These are phyloP conservation scores for Chionodraco myersi DNA, from an alignment of 2,113 vertebrate genomes.

Conservation along the genomic window DNA sequence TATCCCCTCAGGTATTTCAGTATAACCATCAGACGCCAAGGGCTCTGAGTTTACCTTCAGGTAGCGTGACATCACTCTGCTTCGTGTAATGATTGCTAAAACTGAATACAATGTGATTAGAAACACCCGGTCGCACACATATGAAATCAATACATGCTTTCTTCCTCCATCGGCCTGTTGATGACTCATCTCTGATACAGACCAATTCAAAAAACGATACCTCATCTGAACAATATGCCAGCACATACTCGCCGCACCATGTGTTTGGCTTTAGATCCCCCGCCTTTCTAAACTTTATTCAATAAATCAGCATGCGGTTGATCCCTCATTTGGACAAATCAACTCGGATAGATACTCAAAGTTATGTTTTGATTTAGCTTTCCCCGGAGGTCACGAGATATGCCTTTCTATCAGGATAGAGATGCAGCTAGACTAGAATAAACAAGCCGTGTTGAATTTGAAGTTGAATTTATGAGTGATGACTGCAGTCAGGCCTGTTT, in stretches of 20 bases:
- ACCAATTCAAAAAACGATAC: constrained; percentile 71
- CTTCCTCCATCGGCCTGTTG: constrained; percentile 27
- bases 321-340: constrained; percentile 66
- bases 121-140: constrained; percentile 49
- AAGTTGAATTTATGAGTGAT: constrained; percentile 25
- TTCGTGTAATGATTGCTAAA: constrained; percentile 39
- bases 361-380: constrained; percentile 47
- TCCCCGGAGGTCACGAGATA: constrained; percentile 10
- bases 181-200: constrained; percentile 71
- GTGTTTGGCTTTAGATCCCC: constrained; percentile 63
- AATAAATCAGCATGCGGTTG: constrained; percentile 62
- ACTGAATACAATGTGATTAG: constrained; percentile 48
- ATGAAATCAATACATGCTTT: constrained; percentile 53
- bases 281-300: constrained; percentile 37
- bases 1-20: constrained; percentile 58
- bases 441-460: constrained; percentile 29
- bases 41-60: constrained; percentile 36
- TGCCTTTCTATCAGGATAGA: constrained; percentile 10
- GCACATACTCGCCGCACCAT: constrained; percentile 49
- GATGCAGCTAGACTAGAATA: constrained; percentile 17
- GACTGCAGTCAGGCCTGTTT: neutral
- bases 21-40: constrained; percentile 40
- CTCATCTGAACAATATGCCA: constrained; percentile 66
- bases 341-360: constrained; percentile 54
- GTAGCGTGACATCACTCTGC: constrained; percentile 66